A percentile compares a stretch with the other conserved stretches of the same genome.
Conservation (phyloP, 2,113 vertebrate species). For the Silurus meridionalis region DNA sequence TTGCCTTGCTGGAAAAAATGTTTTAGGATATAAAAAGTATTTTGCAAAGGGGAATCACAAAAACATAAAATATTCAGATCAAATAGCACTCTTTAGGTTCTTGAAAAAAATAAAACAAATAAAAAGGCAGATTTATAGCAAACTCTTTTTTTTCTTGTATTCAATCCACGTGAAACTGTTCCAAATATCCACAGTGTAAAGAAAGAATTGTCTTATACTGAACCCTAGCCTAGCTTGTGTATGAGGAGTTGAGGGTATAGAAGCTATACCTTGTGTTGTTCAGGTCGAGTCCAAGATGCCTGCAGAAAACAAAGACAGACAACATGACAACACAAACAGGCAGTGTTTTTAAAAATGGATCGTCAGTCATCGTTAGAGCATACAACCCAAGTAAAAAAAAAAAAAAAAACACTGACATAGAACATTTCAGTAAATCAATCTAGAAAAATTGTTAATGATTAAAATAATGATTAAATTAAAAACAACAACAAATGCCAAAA, state of each 20-base stretch:
- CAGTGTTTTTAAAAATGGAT: constrained; percentile 68
- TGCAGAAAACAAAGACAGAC: constrained; percentile 94
- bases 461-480: neutral
- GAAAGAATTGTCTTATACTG: neutral
- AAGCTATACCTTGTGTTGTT: constrained; percentile 97
- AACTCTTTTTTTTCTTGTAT: neutral
- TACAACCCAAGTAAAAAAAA: neutral
- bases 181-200: neutral
- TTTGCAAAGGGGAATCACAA: neutral
- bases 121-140: neutral
- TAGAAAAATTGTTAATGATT: neutral
- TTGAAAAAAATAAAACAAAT: neutral
- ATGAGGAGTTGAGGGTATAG: constrained; percentile 54
- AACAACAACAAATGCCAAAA: neutral
- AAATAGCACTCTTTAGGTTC: neutral
- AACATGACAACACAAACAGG: constrained; percentile 75
- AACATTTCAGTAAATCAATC: neutral
- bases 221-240: constrained; percentile 8
- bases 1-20: constrained; percentile 24
- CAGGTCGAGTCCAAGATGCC: constrained; percentile 98
- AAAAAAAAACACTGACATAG: neutral
- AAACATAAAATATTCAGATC: neutral
- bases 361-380: constrained; percentile 53
- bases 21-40: neutral
- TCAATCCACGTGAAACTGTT: neutral